Conservation (phyloP, 2,888 invertebrate species). For the Ferdinandea cuprea region DNA sequence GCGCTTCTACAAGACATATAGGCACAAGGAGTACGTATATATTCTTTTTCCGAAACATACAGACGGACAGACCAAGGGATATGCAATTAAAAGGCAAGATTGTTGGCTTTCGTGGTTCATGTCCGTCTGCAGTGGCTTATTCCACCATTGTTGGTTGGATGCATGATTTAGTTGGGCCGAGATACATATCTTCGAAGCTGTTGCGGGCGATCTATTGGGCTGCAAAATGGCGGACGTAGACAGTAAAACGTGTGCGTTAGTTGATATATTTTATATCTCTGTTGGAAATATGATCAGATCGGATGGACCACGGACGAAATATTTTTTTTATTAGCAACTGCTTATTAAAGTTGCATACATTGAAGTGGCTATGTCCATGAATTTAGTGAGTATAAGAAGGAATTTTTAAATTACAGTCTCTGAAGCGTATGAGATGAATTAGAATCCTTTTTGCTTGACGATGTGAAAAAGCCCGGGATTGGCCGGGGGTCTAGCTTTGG, state of each 20-base stretch:
- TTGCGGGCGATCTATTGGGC: slow-evolving; percentile 40
- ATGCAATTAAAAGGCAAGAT: slow-evolving; percentile 66
- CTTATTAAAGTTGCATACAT: slow-evolving; percentile 54
- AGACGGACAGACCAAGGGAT: slow-evolving; percentile 42
- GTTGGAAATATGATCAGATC: slow-evolving; percentile 35
- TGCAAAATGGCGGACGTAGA: slow-evolving; percentile 57
- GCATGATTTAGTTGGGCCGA: slow-evolving; percentile 61
- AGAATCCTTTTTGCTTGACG: neutral
- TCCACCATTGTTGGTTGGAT: slow-evolving; percentile 72
- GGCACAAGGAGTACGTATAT: slow-evolving; percentile 4
- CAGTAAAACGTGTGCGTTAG: slow-evolving; percentile 15
- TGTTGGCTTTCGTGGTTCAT: slow-evolving; percentile 44
- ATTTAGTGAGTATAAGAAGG: slow-evolving; percentile 33
- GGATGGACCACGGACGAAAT: slow-evolving; percentile 60
- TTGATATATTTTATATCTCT: slow-evolving; percentile 51
- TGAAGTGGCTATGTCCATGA: slow-evolving; percentile 7
- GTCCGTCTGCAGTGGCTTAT: slow-evolving; percentile 59
- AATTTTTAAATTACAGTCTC: slow-evolving; percentile 61
- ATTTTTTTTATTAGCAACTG: slow-evolving; percentile 66
- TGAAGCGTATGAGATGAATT: neutral
- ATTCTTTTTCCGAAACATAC: neutral
- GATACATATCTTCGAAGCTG: slow-evolving; percentile 50
- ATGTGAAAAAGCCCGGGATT: too few relatives aligned
- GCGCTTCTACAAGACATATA: slow-evolving; percentile 38
- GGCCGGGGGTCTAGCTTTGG: too few relatives aligned